These are phyloP conservation scores for Fundulus diaphanus DNA, from an alignment of 2,797 vertebrate genomes.

Conservation along the genomic window DNA sequence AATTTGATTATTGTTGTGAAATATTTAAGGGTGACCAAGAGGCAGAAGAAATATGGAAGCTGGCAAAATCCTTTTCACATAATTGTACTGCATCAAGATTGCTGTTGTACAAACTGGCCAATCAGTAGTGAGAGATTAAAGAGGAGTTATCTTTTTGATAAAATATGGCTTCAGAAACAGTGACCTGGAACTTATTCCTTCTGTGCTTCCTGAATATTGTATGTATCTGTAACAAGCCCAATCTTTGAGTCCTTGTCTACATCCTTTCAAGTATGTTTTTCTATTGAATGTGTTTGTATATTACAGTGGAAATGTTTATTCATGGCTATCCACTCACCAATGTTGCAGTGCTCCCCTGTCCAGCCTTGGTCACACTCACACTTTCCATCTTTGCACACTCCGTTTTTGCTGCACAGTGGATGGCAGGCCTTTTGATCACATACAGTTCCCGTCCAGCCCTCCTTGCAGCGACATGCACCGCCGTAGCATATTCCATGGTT, in stretches of 20 bases:
- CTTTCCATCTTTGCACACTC: slow-evolving; percentile 95
- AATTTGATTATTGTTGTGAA: background rate
- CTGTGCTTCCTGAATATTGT: background rate
- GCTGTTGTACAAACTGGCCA: background rate
- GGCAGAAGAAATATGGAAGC: background rate
- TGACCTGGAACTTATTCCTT: background rate
- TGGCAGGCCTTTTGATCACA: slow-evolving; percentile 95
- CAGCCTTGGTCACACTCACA: slow-evolving; percentile 98
- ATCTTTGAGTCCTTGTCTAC: background rate
- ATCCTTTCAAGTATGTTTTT: background rate
- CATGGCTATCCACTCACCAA: slow-evolving; percentile 83
- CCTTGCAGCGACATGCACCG: slow-evolving; percentile 92
- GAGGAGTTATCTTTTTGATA: background rate
- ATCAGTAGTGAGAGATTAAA: background rate
- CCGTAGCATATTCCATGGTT: slow-evolving; percentile 90
- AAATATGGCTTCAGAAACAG: background rate
- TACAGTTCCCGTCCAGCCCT: slow-evolving; percentile 91
- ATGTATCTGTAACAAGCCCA: background rate
- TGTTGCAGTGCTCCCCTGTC: slow-evolving; percentile 98
- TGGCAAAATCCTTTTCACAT: background rate
- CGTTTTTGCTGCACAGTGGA: slow-evolving; percentile 93
- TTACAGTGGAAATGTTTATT: no score
- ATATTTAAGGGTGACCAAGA: background rate
- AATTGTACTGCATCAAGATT: background rate
- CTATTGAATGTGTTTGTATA: background rate